A percentile compares a stretch with the other conserved stretches of the same genome.
Evolutionary conservation across 2,113 vertebrate genomes (phyloP).

Genomic region (Austrofundulus limnaeus): DNA sequence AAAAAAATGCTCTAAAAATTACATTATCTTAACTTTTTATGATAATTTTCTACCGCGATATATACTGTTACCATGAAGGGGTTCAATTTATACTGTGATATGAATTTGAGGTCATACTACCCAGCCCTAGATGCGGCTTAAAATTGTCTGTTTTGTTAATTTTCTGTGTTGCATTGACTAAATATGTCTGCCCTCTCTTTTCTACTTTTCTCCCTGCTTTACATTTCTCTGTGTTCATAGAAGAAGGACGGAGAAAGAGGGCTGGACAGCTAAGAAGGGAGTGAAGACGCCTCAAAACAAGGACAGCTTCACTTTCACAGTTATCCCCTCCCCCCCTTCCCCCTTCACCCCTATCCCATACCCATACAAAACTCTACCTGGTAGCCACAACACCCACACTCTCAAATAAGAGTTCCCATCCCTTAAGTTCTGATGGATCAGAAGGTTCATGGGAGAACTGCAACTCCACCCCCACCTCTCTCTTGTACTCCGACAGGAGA

Average conservation of each 20-base stretch:
- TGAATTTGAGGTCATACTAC: too few species aligned
- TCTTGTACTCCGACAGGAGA: constrained; percentile 67
- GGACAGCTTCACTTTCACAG: constrained; percentile 62
- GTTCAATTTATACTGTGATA: too few species aligned
- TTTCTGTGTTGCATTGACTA: constrained; percentile 46
- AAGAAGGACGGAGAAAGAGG: constrained; percentile 76
- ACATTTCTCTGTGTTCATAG: constrained; percentile 52
- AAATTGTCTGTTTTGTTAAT: constrained; percentile 42
- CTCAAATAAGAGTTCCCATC: constrained; percentile 33
- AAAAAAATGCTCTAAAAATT: too few species aligned
- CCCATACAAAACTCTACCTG: constrained; percentile 55
- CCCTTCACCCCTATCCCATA: constrained; percentile 38
- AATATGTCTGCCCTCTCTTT: constrained; percentile 32
- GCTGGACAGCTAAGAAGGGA: constrained; percentile 66
- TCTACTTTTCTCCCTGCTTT: constrained; percentile 14
- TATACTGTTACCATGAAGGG: too few species aligned
- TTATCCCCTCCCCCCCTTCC: constrained; percentile 57
- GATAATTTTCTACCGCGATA: too few species aligned
- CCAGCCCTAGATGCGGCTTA: constrained; percentile 5
- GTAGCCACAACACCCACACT: constrained; percentile 39
- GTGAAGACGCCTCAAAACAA: constrained; percentile 55
- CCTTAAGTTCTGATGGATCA: constrained; percentile 77
- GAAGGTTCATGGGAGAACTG: constrained; percentile 77
- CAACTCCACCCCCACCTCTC: constrained; percentile 73
- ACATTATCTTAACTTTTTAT: too few species aligned